Percentiles rank a stretch among this genome's conserved stretches.
Conservation (phyloP, 2,797 vertebrate genomes). For the Steatocranus sp. region DNA sequence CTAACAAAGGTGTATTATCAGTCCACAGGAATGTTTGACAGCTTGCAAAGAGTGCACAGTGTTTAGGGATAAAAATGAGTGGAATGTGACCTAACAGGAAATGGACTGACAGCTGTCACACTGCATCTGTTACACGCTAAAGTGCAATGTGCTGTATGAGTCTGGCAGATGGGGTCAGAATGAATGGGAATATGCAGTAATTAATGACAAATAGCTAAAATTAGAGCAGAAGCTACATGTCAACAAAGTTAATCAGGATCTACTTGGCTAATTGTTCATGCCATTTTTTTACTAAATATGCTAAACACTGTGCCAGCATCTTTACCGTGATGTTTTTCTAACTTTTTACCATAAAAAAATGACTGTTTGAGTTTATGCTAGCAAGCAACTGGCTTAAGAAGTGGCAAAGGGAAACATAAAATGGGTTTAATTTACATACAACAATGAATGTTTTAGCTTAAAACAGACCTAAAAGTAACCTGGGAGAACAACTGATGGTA, state of each 20-base stretch:
- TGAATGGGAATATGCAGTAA: background rate
- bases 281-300: background rate
- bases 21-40: background rate
- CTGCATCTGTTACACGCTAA: background rate
- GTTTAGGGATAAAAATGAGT: background rate
- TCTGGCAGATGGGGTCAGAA: background rate
- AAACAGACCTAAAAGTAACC: background rate
- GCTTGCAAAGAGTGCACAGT: background rate
- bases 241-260: background rate
- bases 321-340: background rate
- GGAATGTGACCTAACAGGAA: constrained; percentile 44
- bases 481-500: background rate
- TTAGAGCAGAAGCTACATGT: background rate
- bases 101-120: constrained; percentile 30
- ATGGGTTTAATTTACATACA: background rate
- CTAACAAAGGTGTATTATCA: background rate
- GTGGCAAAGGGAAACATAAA: background rate
- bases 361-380: background rate
- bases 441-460: background rate
- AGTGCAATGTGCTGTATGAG: background rate
- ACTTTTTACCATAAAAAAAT: background rate
- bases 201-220: background rate
- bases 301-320: background rate
- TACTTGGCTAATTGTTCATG: background rate
- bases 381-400: background rate